Percentiles rank a stretch among this genome's conserved stretches.
Evolutionary conservation across 2,113 vertebrate species (phyloP).

Genomic region (Arenaria interpres): DNA sequence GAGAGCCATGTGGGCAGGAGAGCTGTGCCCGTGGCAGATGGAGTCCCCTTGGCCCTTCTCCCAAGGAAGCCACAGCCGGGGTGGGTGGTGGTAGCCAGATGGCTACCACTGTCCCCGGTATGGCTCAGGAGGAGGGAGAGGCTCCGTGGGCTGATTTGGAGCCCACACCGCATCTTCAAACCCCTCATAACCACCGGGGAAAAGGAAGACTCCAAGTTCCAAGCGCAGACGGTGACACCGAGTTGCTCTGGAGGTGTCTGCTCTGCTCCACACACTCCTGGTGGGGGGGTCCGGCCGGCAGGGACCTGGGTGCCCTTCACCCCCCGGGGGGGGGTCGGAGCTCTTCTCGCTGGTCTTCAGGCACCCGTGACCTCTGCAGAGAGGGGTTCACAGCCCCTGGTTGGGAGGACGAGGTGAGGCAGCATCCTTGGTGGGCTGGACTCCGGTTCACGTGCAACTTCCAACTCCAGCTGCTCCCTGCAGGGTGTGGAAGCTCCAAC

Average conservation of each 20-base stretch:
- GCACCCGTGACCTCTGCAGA: accelerated
- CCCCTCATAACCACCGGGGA: neutral
- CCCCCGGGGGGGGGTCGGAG: accelerated
- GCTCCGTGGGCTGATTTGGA: neutral
- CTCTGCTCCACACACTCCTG: accelerated
- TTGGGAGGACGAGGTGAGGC: neutral
- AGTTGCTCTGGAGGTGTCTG: neutral
- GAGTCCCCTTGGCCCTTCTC: too few species aligned
- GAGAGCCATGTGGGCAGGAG: accelerated
- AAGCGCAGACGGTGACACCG: accelerated
- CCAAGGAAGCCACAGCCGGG: neutral
- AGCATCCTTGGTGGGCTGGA: accelerated
- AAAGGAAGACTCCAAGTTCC: neutral
- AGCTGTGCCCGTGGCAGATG: too few species aligned
- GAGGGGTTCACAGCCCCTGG: neutral
- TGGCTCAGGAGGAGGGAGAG: neutral
- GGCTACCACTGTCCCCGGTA: too few species aligned
- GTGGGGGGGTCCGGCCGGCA: neutral
- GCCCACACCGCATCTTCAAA: accelerated
- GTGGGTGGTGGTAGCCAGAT: neutral
- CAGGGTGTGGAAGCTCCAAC: neutral
- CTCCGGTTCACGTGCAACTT: neutral
- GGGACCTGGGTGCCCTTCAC: neutral
- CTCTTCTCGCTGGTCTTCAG: neutral
- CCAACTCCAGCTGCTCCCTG: neutral